Evolutionary conservation across 2,888 invertebrate species (phyloP).

Genomic region (Lacanobia oleracea): DNA sequence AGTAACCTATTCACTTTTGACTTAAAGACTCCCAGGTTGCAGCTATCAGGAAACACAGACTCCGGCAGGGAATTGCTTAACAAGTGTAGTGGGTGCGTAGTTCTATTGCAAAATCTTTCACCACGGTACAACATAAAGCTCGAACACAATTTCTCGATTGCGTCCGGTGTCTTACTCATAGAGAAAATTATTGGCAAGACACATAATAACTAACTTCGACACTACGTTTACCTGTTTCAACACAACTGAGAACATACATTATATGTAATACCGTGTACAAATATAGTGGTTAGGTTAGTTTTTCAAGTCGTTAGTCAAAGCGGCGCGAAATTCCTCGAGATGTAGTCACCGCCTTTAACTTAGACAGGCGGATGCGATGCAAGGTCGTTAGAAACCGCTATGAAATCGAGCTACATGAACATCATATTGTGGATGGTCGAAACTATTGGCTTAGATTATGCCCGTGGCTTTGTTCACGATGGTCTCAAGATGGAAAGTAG

Average conservation of each 20-base stretch:
- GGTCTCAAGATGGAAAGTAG: background rate
- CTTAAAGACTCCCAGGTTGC: too few relatives aligned
- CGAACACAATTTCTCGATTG: background rate
- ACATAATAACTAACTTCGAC: constrained; percentile 9
- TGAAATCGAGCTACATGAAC: constrained; percentile 65
- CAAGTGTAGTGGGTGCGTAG: too few relatives aligned
- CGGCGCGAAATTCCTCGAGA: constrained; percentile 60
- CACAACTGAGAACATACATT: constrained; percentile 18
- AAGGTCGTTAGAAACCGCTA: constrained; percentile 71
- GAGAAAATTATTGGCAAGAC: constrained; percentile 4
- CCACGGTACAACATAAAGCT: background rate
- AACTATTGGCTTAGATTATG: constrained; percentile 11
- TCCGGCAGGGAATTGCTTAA: too few relatives aligned
- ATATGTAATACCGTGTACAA: constrained; percentile 11
- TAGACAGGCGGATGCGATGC: constrained; percentile 68
- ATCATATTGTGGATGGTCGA: constrained; percentile 52
- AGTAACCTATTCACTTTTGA: too few relatives aligned
- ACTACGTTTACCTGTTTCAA: constrained; percentile 11
- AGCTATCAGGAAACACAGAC: too few relatives aligned
- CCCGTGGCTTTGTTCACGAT: background rate
- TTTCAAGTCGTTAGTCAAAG: constrained; percentile 52
- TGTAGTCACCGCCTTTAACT: constrained; percentile 60
- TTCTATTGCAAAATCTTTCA: background rate
- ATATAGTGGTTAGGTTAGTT: constrained; percentile 50
- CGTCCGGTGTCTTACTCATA: background rate